phyloP scores from a whole-genome alignment of 2,113 vertebrate species.

The Melanerpes aurifrons region DNA sequence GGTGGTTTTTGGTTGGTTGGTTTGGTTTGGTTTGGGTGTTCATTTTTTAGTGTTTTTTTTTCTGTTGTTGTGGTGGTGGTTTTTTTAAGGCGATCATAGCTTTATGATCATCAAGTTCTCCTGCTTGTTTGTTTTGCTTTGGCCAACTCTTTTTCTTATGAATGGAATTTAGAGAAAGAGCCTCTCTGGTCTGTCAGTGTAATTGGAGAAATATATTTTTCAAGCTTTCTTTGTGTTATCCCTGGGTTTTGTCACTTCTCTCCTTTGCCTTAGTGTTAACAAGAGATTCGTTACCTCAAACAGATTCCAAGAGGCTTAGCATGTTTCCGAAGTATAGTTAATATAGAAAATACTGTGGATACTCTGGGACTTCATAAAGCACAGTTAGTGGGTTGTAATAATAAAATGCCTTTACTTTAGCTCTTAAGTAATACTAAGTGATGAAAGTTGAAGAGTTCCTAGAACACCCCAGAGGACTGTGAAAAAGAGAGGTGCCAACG shows the following conservation, averaged over 20 bases:
- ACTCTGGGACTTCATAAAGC: background rate
- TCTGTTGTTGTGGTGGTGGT: background rate
- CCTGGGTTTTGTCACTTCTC: background rate
- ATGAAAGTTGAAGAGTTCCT: background rate
- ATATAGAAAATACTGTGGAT: background rate
- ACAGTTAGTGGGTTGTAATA: background rate
- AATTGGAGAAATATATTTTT: slow-evolving; percentile 18
- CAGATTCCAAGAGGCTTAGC: background rate
- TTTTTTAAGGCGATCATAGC: background rate
- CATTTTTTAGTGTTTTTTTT: background rate
- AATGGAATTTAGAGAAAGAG: background rate
- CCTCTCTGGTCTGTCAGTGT: background rate
- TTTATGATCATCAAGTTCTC: background rate
- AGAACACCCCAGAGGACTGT: background rate
- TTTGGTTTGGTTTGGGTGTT: background rate
- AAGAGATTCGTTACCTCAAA: background rate
- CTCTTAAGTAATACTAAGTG: background rate
- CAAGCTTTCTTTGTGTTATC: background rate
- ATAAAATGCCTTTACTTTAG: background rate
- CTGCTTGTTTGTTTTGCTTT: slow-evolving; percentile 11
- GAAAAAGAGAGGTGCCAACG: background rate
- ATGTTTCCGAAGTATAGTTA: background rate
- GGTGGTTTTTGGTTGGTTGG: background rate
- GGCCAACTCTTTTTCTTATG: background rate
- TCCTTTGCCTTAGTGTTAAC: background rate